A percentile compares a stretch with the other conserved stretches of the same genome.
Evolutionary conservation across 2,113 vertebrate genomes (phyloP).

Genomic region (Propithecus coquereli): DNA sequence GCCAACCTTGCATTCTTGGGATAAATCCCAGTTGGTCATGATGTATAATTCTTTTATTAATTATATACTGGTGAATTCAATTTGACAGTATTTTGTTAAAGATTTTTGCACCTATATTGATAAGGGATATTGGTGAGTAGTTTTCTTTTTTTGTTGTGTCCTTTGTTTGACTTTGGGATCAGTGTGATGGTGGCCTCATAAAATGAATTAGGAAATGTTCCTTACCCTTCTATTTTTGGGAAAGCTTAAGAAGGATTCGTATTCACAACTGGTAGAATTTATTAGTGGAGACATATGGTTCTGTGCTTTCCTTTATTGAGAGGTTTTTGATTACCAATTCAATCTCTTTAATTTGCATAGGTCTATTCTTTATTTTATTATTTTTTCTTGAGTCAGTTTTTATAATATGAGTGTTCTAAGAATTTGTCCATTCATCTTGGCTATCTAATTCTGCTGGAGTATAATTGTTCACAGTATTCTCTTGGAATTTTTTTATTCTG

Average conservation of each 20-base stretch:
- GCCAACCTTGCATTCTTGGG: neutral
- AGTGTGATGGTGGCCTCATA: neutral
- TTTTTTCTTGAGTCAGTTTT: neutral
- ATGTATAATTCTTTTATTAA: neutral
- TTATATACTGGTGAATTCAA: neutral
- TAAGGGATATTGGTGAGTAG: neutral
- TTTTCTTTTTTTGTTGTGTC: neutral
- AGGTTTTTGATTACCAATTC: neutral
- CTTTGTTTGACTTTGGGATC: neutral
- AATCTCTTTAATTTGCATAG: neutral
- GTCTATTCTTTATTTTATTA: neutral
- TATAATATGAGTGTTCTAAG: neutral
- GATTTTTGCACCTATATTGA: neutral
- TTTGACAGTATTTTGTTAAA: neutral
- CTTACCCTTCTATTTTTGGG: neutral
- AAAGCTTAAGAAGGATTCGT: neutral
- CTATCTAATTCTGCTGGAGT: neutral
- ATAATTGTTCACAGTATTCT: neutral
- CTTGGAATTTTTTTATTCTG: neutral
- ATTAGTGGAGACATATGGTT: neutral
- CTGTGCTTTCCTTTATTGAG: neutral
- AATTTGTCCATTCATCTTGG: neutral
- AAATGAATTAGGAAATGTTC: neutral
- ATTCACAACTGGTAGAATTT: neutral
- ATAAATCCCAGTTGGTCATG: neutral